These are phyloP conservation scores for Apodemia hepburni DNA, from an alignment of 2,888 invertebrate genomes.

Conservation along the genomic window DNA sequence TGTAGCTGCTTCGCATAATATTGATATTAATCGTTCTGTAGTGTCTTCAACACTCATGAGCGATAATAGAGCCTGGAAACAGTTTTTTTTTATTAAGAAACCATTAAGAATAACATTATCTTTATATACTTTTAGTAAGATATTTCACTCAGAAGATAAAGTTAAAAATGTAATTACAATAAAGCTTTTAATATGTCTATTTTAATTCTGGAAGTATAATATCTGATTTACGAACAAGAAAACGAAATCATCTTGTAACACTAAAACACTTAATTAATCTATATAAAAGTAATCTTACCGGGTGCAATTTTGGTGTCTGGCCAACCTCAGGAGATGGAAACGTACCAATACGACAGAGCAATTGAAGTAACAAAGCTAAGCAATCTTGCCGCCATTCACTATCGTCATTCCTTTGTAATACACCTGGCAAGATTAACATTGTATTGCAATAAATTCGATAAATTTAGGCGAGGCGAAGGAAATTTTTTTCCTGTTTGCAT, in stretches of 20 bases:
- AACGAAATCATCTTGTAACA: too few relatives aligned
- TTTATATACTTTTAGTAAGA: too few relatives aligned
- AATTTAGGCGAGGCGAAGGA: too few relatives aligned
- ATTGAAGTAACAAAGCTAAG: conserved; percentile 90
- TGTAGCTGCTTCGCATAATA: conserved; percentile 91
- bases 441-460: not conserved
- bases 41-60: conserved; percentile 93
- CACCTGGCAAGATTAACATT: conserved; percentile 62
- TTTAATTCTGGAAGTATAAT: too few relatives aligned
- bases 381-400: conserved; percentile 98
- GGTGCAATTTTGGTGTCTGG: conserved; percentile 81
- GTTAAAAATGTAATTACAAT: too few relatives aligned
- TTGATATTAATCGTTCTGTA: conserved; percentile 90
- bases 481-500: too few relatives aligned
- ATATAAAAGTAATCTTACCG: conserved; percentile 58
- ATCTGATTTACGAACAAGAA: too few relatives aligned
- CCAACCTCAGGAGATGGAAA: conserved; percentile 71
- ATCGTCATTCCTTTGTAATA: conserved; percentile 86
- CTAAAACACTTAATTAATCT: too few relatives aligned
- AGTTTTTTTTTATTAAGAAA: too few relatives aligned
- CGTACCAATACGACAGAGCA: conserved; percentile 93
- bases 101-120: too few relatives aligned
- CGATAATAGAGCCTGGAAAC: conserved; percentile 83
- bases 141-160: too few relatives aligned
- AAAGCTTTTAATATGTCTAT: too few relatives aligned